Conservation (phyloP, 2,113 vertebrate genomes). For the Tinamus guttatus region DNA sequence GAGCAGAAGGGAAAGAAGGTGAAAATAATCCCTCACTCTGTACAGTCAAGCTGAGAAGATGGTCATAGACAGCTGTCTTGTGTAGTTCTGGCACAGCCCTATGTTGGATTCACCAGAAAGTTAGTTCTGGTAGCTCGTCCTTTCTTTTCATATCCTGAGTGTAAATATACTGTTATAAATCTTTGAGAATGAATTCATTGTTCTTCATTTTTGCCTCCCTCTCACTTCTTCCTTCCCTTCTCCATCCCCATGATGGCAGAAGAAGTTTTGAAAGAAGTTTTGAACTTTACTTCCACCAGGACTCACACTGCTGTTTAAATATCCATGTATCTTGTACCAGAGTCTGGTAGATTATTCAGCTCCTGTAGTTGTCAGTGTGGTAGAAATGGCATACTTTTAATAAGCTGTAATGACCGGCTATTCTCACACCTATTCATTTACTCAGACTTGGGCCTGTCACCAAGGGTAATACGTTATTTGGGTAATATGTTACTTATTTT, state of each 20-base stretch:
- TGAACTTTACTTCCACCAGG: not conserved
- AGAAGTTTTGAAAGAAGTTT: slow-evolving; percentile 1
- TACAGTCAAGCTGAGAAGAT: not conserved
- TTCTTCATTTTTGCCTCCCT: not conserved
- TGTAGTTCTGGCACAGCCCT: not conserved
- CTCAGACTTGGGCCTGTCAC: not conserved
- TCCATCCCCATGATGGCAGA: too few relatives aligned
- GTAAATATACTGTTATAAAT: not conserved
- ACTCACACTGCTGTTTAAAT: not conserved
- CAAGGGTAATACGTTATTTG: not conserved
- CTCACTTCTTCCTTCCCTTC: not conserved
- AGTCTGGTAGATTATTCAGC: too few relatives aligned
- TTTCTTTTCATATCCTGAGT: not conserved
- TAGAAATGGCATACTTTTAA: not conserved
- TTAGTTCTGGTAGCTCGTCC: not conserved
- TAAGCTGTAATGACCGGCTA: not conserved
- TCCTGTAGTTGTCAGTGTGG: not conserved
- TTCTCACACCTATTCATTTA: not conserved
- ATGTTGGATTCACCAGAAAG: not conserved
- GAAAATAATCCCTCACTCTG: not conserved
- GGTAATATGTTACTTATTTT: too few relatives aligned
- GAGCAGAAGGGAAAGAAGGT: not conserved
- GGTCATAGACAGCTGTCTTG: not conserved
- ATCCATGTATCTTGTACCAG: not conserved
- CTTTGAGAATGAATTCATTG: not conserved